A percentile compares a stretch with the other conserved stretches of the same genome.
Conservation (phyloP, 2,888 invertebrate genomes). For the Lymantria dispar region DNA sequence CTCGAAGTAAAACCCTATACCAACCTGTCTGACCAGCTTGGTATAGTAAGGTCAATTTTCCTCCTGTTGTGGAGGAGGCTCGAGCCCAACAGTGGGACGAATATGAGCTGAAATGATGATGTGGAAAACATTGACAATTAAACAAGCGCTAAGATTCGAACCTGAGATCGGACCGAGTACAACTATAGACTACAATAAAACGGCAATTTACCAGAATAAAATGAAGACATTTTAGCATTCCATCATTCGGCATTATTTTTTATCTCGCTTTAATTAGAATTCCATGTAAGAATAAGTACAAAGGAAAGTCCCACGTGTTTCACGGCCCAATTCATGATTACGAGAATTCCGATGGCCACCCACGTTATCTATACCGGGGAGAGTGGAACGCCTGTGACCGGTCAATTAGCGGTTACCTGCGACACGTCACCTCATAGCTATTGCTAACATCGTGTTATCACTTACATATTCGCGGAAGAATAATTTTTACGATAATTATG, state of each 20-base stretch:
- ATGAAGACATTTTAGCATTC: background rate
- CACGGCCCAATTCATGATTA: slow-evolving; percentile 3
- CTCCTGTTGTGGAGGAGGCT: too few relatives aligned
- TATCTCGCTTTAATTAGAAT: background rate
- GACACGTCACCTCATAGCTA: slow-evolving; percentile 28
- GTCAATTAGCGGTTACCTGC: slow-evolving; percentile 17
- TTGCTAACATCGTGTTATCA: slow-evolving; percentile 3
- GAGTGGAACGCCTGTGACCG: slow-evolving; percentile 9
- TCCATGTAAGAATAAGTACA: background rate
- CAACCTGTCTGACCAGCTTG: too few relatives aligned
- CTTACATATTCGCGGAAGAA: background rate
- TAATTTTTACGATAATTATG: background rate
- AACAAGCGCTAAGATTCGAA: too few relatives aligned
- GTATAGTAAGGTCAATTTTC: too few relatives aligned
- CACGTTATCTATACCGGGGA: slow-evolving; percentile 18
- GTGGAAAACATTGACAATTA: too few relatives aligned
- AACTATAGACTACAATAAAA: background rate
- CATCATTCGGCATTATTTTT: background rate
- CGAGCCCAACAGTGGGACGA: too few relatives aligned
- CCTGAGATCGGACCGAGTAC: too few relatives aligned
- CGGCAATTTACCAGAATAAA: background rate
- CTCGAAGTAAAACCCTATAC: too few relatives aligned
- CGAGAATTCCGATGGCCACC: slow-evolving; percentile 10
- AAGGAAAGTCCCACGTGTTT: background rate
- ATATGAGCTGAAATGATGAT: too few relatives aligned